phyloP scores from a whole-genome alignment of 2,888 invertebrate genomes.

The Mimas tiliae region DNA sequence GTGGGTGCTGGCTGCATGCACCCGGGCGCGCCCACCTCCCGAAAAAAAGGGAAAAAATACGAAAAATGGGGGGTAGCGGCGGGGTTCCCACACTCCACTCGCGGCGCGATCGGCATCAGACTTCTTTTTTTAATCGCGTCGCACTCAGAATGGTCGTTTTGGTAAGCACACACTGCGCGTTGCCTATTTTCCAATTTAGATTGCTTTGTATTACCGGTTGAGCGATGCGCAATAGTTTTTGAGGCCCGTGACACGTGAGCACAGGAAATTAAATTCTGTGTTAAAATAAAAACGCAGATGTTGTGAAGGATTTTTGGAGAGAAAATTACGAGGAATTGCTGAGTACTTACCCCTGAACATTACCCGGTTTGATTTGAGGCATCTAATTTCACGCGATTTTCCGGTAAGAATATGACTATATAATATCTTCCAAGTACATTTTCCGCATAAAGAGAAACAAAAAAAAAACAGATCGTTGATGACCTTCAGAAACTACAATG shows the following conservation, averaged over 20 bases:
- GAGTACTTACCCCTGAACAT: background rate
- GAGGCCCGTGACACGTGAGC: slow-evolving; percentile 77
- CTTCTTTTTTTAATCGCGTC: slow-evolving; percentile 85
- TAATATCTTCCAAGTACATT: too few species aligned
- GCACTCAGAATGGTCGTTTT: slow-evolving; percentile 82
- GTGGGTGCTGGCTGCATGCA: slow-evolving; percentile 82
- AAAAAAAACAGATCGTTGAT: too few species aligned
- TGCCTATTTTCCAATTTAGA: slow-evolving; percentile 85
- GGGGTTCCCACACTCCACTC: slow-evolving; percentile 65
- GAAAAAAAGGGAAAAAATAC: slow-evolving; percentile 76
- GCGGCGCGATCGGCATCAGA: slow-evolving; percentile 83
- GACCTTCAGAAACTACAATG: too few species aligned
- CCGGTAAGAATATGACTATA: too few species aligned
- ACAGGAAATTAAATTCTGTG: slow-evolving; percentile 78
- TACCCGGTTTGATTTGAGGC: background rate
- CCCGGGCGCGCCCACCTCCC: slow-evolving; percentile 81
- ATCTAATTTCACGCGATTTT: too few species aligned
- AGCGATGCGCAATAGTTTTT: slow-evolving; percentile 84
- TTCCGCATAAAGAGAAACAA: too few species aligned
- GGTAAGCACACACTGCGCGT: slow-evolving; percentile 84
- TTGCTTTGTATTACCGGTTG: slow-evolving; percentile 84
- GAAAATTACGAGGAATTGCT: background rate
- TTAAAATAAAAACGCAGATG: slow-evolving; percentile 29
- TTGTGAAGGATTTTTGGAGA: slow-evolving; percentile 11
- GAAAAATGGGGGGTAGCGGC: slow-evolving; percentile 67